phyloP scores from a whole-genome alignment of 2,797 vertebrate species.

The Neostethus bicornis region DNA sequence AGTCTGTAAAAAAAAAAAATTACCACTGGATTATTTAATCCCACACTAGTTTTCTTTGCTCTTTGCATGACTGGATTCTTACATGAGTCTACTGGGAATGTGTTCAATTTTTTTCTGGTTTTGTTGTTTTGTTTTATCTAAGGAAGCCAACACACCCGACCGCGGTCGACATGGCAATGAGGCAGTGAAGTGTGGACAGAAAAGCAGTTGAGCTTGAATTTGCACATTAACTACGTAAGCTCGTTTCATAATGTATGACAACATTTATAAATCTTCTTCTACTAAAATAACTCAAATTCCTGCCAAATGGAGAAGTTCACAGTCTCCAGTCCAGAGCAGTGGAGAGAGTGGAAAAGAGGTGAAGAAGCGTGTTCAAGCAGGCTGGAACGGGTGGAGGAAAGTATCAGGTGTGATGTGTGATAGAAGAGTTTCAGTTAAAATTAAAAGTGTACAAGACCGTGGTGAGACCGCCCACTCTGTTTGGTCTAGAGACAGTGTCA shows the following conservation, averaged over 20 bases:
- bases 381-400: no score
- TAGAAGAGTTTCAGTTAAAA: no score
- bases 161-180: slow-evolving; percentile 41
- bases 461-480: no score
- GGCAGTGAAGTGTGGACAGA: slow-evolving; percentile 20
- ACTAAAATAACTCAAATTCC: not conserved
- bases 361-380: no score
- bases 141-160: slow-evolving; percentile 16
- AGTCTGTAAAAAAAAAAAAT: no score
- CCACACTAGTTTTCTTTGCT: slow-evolving; percentile 1
- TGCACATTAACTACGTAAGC: not conserved
- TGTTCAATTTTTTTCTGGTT: slow-evolving; percentile 4
- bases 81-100: not conserved
- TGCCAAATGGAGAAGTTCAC: not conserved
- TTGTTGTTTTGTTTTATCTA: slow-evolving; percentile 10
- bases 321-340: no score
- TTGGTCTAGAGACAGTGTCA: no score
- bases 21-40: not conserved
- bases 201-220: slow-evolving; percentile 26
- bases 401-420: no score
- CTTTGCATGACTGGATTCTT: not conserved
- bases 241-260: not conserved
- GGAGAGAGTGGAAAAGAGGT: no score
- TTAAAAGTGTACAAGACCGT: no score
- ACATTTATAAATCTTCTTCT: not conserved